Evolutionary conservation across 2,888 invertebrate genomes (phyloP), one percentile per base, ranked within the genome.

Genomic region (Eupeodes luniger): DNA sequence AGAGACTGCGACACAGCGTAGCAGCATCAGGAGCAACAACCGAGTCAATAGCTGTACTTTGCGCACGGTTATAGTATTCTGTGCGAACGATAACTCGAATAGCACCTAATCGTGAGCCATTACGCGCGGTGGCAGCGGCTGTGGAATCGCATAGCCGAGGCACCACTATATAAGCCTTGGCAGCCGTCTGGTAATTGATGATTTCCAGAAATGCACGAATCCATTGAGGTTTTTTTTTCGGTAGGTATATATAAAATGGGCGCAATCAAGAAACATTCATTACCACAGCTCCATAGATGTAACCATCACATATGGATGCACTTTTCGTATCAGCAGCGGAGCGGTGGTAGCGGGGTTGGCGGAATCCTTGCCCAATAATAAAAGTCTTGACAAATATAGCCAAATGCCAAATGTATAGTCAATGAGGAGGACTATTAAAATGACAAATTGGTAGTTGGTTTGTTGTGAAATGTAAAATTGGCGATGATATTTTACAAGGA

Each of bases 191-290:
- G 80, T 85, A 85, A 85, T 85, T 85, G 85, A 85, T 85, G 81
- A 67, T 85, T 82, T 77, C 61, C 77, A 85, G 85, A 85, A 85
- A 81, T 77, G 85, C 85, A 85, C 81, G 85, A 81, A 81, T 85
- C 81, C 72, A 72, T 59, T 81, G 79, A 59, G 62, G 27, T 27
- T 27, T 27, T 67, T 81, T 61, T 72, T 67, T 19, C 19, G 34
- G 27, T 5, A 19, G 1, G 10, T 1, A 2, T 69, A 64, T 64
- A 76, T 9, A 11, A 76, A 76, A 40, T 80, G 59, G 59, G 53
- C 49, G 66, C 81, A 81, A 85, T 85, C 85, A 81, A 85, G 81
- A 51, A 57, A 36, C 81, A 81, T 85, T 81, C 85, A 85, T 81
- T 85, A 77, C 66, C 47, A 53, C 64, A 67, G n/a, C 44, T 34